Evolutionary conservation across 37 sponge, comb jelly and placozoan species (phyloP), one percentile per base, ranked within the genome.

Genomic region (Beroe ovata): DNA sequence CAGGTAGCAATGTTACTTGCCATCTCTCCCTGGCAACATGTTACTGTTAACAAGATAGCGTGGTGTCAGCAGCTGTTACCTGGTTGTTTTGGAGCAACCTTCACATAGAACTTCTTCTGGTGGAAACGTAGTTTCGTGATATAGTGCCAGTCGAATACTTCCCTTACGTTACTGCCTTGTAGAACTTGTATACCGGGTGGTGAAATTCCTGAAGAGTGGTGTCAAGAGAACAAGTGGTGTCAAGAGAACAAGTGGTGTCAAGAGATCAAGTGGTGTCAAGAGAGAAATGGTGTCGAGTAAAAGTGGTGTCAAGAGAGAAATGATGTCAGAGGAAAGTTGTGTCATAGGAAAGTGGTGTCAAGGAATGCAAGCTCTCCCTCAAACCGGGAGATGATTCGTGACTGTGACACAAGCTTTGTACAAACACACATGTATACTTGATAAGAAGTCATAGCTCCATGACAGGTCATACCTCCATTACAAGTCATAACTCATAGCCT

Each of bases 101-200:
- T 77, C 2, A 77, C 25, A 41, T 32, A 22, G 54, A 77, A 77
- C 47, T 77, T 77, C 54, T 77, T 77, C 54, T 77, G 84, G 28
- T 77, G 84, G 33, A 77, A 77, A 33, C 38, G 26, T 4, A 77
- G 84, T 40, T 77, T 77, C 23, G 84, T 42, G 11, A 77, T 40
- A 1, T 35, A n/a, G 26, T 30, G 84, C 84, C 84, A 77, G 8
- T 77, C 84, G 41, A 42, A 77, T 0, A 35, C 33, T n/a, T 39
- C 33, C 22, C 35, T n/a, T 3, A 77, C n/a, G 14, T 42, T 21
- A 40, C 54, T 35, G 28, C 54, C 54, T 39, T 77, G 84, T 1
- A 36, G 41, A 11, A 77, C 42, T 19, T 77, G 84, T n/a, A 77
- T 77, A 77, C 84, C 84, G 3, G 84, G n/a, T 11, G 84, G 84